Evolutionary conservation across 2,797 vertebrate genomes (phyloP).

Genomic region (Chaetophractus vellerosus): DNA sequence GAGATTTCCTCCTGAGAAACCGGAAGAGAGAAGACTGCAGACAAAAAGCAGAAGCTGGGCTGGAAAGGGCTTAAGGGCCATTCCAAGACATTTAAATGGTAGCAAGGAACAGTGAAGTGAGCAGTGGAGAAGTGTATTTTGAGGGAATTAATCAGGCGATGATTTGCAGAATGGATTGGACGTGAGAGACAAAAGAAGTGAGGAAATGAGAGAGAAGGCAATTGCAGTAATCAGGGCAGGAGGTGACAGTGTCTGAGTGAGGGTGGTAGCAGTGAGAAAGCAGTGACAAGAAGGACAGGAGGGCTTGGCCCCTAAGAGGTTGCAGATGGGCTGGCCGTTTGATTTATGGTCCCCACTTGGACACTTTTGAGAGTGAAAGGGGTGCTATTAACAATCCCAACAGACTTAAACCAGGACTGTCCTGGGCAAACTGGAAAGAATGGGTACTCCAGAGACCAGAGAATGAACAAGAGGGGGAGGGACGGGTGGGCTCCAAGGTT

Average conservation of each 20-base stretch:
- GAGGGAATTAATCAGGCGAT: conserved; percentile 15
- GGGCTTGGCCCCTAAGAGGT: not conserved
- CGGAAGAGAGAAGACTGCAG: not conserved
- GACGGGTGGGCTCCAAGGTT: not conserved
- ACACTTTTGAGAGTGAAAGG: conserved; percentile 24
- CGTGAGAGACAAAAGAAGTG: not conserved
- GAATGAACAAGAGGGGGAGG: not conserved
- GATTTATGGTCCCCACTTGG: conserved; percentile 41
- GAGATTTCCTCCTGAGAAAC: conserved; percentile 33
- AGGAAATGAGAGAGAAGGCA: conserved; percentile 5
- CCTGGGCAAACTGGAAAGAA: not conserved
- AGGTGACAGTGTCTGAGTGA: not conserved
- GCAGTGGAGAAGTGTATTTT: not conserved
- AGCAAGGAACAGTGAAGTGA: not conserved
- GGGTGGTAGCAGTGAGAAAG: not conserved
- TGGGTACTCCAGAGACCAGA: not conserved
- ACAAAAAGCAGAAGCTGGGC: not conserved
- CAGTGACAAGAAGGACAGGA: not conserved
- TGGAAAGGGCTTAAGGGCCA: not conserved
- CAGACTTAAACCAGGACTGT: not conserved
- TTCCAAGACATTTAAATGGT: not conserved
- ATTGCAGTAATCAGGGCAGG: not conserved
- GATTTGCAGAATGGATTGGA: conserved; percentile 18
- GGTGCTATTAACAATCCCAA: not conserved
- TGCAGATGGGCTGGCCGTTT: conserved; percentile 16